Conservation (phyloP, 2,113 vertebrate species). For the Bujurquina vittata region DNA sequence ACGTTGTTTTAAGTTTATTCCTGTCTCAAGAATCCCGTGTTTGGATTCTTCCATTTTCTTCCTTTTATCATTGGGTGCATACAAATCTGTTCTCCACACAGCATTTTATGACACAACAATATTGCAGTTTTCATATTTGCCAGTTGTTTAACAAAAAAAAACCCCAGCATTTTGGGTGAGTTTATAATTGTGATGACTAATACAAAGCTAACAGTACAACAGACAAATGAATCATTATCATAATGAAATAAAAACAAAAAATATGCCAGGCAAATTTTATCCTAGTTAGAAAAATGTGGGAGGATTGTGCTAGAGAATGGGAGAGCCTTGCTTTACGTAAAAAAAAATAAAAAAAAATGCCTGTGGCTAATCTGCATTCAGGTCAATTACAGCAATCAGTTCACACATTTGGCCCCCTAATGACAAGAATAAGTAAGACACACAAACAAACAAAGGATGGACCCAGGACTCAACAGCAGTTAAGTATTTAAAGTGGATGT, state of each 20-base stretch:
- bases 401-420: neutral
- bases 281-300: neutral
- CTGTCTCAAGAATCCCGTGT: too few species aligned
- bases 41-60: too few species aligned
- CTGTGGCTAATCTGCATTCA: neutral
- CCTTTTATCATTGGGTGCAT: too few species aligned
- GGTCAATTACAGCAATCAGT: slow-evolving; percentile 19
- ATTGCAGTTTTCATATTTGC: too few species aligned
- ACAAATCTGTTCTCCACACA: too few species aligned
- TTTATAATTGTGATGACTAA: too few species aligned
- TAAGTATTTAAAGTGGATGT: neutral
- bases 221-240: neutral
- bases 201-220: neutral
- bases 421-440: slow-evolving; percentile 6
- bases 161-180: too few species aligned
- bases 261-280: neutral
- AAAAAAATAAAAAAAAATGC: slow-evolving; percentile 16
- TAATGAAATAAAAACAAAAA: neutral
- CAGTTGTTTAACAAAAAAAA: neutral
- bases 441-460: neutral
- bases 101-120: too few species aligned
- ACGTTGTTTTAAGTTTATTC: too few species aligned
- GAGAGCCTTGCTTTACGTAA: neutral
- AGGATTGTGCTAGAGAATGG: neutral
- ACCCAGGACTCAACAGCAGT: neutral